These are phyloP conservation scores for Nephrocerus scutellatus DNA, from an alignment of 2,888 invertebrate genomes.

Conservation along the genomic window DNA sequence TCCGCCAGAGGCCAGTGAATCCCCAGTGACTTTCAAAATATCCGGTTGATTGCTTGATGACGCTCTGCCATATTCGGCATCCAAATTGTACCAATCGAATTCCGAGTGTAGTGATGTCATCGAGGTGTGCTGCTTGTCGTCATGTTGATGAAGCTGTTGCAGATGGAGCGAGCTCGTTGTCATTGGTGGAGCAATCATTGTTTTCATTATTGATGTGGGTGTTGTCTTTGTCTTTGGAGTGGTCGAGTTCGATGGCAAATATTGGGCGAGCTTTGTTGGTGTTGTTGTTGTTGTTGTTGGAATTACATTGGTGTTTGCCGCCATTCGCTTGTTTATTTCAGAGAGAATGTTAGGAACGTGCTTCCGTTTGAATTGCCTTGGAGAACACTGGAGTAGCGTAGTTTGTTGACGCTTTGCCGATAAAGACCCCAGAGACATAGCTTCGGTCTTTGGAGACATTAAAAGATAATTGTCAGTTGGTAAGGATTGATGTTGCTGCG, in stretches of 20 bases:
- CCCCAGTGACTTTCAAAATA: conserved; percentile 27
- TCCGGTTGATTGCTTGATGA: conserved; percentile 27
- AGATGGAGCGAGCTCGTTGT: conserved; percentile 10
- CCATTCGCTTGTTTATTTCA: conserved; percentile 44
- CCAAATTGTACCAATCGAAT: conserved; percentile 48
- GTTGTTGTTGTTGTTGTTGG: conserved; percentile 29
- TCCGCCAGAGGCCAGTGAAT: conserved; percentile 20
- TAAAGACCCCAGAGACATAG: too few relatives aligned
- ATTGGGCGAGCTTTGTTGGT: conserved; percentile 19
- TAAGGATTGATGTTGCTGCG: conserved; percentile 14
- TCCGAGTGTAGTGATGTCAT: conserved; percentile 45
- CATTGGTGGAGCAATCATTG: conserved; percentile 4
- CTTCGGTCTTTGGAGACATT: conserved; percentile 26
- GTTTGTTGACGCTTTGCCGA: too few relatives aligned
- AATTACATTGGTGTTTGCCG: conserved; percentile 30
- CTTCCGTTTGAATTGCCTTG: conserved; percentile 38
- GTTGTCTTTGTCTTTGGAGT: conserved; percentile 9
- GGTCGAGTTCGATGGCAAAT: conserved; percentile 2
- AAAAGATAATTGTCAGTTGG: conserved; percentile 22
- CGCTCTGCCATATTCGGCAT: conserved; percentile 42
- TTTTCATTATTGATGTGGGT: conserved; percentile 9
- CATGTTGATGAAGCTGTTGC: conserved; percentile 20
- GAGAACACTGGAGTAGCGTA: conserved; percentile 14
- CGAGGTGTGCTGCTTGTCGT: conserved; percentile 26
- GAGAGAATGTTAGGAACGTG: conserved; percentile 42